Conservation (phyloP, 1,140 invertebrate species). For the Drosophila persimilis region DNA sequence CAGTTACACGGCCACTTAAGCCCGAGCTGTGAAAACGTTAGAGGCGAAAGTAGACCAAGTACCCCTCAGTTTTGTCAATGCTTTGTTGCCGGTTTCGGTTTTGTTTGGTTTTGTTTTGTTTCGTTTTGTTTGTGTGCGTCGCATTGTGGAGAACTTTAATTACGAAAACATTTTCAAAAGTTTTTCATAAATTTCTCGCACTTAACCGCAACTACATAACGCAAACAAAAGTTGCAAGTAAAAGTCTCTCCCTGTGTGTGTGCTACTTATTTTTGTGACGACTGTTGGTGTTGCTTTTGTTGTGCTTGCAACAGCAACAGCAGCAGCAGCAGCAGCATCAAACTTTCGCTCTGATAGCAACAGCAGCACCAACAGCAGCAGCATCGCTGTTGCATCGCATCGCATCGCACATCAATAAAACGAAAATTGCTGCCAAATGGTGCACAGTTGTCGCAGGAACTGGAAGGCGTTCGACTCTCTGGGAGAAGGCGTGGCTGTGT, state of each 20-base stretch:
- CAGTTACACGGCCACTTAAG: slow-evolving; percentile 43
- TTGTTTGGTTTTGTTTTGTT: slow-evolving; percentile 3
- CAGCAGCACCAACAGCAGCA: slow-evolving; percentile 4
- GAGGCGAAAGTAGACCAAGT: slow-evolving; percentile 48
- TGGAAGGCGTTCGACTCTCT: slow-evolving; percentile 33
- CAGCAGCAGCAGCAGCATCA: slow-evolving; percentile 37
- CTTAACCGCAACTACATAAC: slow-evolving; percentile 59
- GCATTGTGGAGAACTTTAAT: slow-evolving; percentile 54
- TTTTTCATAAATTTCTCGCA: slow-evolving; percentile 75
- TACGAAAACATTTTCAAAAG: slow-evolving; percentile 68
- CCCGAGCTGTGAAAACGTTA: slow-evolving; percentile 39
- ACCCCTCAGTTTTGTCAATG: slow-evolving; percentile 42
- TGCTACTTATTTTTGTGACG: slow-evolving; percentile 52
- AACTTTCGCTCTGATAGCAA: slow-evolving; percentile 40
- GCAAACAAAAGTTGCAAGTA: slow-evolving; percentile 55
- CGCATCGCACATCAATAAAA: slow-evolving; percentile 69
- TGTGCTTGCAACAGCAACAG: slow-evolving; percentile 24
- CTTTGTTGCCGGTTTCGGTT: slow-evolving; percentile 6
- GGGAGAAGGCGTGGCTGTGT: slow-evolving; percentile 13
- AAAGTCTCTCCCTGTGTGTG: slow-evolving; percentile 38
- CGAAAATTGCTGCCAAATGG: slow-evolving; percentile 70
- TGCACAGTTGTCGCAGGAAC: slow-evolving; percentile 44
- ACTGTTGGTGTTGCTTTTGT: slow-evolving; percentile 8
- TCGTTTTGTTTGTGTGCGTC: slow-evolving; percentile 24
- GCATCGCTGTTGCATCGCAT: slow-evolving; percentile 1